Evolutionary conservation across 2,797 vertebrate genomes (phyloP).

Genomic region (Chelonia mydas): DNA sequence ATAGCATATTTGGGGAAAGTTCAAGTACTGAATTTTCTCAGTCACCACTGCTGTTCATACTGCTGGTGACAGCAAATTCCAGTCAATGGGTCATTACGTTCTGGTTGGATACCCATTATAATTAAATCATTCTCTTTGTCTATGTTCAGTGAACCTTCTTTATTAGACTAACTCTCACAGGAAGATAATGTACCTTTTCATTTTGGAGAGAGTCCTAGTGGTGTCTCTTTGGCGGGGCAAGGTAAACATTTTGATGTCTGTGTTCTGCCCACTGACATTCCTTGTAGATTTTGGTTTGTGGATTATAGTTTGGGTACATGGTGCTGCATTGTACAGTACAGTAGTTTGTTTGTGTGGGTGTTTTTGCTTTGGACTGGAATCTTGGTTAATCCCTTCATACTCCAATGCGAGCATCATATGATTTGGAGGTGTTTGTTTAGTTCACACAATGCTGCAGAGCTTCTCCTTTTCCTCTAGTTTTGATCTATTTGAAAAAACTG

Average conservation of each 20-base stretch:
- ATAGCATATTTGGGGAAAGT: constrained; percentile 21
- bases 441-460: constrained; percentile 36
- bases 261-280: constrained; percentile 31
- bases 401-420: constrained; percentile 63
- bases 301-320: constrained; percentile 51
- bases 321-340: constrained; percentile 53
- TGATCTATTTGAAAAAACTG: neutral
- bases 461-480: neutral
- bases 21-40: constrained; percentile 54
- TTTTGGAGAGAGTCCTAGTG: constrained; percentile 46
- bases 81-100: constrained; percentile 72
- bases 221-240: constrained; percentile 27
- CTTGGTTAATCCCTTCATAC: constrained; percentile 59
- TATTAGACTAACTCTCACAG: constrained; percentile 57
- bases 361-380: constrained; percentile 51
- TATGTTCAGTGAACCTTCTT: constrained; percentile 67
- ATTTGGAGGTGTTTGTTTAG: constrained; percentile 65
- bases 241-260: constrained; percentile 59
- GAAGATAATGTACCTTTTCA: constrained; percentile 65
- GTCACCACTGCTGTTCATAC: neutral
- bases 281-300: constrained; percentile 53
- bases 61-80: constrained; percentile 73
- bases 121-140: constrained; percentile 75
- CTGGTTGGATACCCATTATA: constrained; percentile 69
- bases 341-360: constrained; percentile 50